Evolutionary conservation across 2,113 vertebrate genomes (phyloP), one percentile per base, ranked within the genome.

Genomic region (Bufo bufo): DNA sequence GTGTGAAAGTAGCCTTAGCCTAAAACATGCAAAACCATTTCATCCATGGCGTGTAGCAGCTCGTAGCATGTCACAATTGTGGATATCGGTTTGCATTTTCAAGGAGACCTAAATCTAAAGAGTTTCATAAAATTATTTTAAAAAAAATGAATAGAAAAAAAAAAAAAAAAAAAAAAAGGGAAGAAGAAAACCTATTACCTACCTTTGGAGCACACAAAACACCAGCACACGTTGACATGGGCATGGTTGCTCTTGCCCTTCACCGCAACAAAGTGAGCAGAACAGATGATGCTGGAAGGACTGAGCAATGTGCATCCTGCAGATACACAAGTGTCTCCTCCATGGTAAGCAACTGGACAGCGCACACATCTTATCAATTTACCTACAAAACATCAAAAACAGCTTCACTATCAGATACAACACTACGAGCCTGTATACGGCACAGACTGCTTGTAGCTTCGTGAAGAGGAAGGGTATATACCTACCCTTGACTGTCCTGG

Each of bases 221-320:
- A 99, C 98, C 98, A 99, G 97, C 97, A 99, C 90, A 99, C 98
- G 16, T 99, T 99, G 93, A 99, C 97, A 0, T 99, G 98, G 0
- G 95, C 94, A 23, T 99, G 98, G 90, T 99, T 98, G 85, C 96
- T 97, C 89, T 97, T 97, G 43, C 96, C 97, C 92, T 98, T 99
- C 71, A 92, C 97, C 89, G 97, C 95, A 3, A 93, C 94, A 94
- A 99, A 99, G 92, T 99, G 98, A 89, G 95, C 96, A 12, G 97
- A 96, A 93, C 98, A 99, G 77, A 99, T 90, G 74, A 99, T 97
- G 92, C 95, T 96, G 84, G 95, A 95, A 92, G 96, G 95, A 9
- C 96, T 94, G 84, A 99, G 92, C 92, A 97, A 94, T 3, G 97
- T 92, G 8, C 97, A 99, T 0, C 98, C 98, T 0, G 98, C 98